Conservation (phyloP, 2,797 vertebrate species). For the Cephalopachus bancanus region DNA sequence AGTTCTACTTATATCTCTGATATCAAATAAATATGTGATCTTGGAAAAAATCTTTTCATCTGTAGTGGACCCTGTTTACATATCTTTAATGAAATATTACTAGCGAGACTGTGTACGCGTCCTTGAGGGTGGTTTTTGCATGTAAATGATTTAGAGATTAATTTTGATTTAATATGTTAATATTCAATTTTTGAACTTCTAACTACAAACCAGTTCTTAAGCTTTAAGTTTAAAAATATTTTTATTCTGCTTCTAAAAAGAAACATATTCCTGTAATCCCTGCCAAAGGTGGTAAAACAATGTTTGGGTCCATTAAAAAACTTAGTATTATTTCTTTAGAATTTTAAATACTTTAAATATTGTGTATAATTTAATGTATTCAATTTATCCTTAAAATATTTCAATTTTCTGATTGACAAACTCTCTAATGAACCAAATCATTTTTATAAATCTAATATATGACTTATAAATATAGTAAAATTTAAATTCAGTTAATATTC, state of each 20-base stretch:
- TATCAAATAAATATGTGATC: neutral
- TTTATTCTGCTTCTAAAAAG: conserved; percentile 34
- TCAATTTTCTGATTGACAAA: neutral
- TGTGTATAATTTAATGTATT: neutral
- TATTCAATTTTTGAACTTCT: conserved; percentile 1
- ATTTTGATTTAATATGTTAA: neutral
- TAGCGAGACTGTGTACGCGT: neutral
- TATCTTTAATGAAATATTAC: conserved; percentile 44
- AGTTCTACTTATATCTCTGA: neutral
- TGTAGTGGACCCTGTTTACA: neutral
- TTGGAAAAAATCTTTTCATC: conserved; percentile 11
- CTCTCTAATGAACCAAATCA: neutral
- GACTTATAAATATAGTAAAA: neutral
- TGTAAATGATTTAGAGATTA: conserved; percentile 36
- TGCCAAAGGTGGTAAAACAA: neutral
- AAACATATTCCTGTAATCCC: neutral
- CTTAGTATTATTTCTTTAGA: neutral
- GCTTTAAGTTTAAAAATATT: neutral
- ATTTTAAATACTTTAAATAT: neutral
- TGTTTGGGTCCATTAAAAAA: neutral
- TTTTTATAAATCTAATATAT: neutral
- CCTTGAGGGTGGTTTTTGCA: neutral
- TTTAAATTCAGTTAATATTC: neutral
- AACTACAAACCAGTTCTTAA: conserved; percentile 28
- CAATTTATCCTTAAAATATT: neutral